Evolutionary conservation across 2,888 invertebrate species (phyloP).

Genomic region (Dryobotodes eremita): DNA sequence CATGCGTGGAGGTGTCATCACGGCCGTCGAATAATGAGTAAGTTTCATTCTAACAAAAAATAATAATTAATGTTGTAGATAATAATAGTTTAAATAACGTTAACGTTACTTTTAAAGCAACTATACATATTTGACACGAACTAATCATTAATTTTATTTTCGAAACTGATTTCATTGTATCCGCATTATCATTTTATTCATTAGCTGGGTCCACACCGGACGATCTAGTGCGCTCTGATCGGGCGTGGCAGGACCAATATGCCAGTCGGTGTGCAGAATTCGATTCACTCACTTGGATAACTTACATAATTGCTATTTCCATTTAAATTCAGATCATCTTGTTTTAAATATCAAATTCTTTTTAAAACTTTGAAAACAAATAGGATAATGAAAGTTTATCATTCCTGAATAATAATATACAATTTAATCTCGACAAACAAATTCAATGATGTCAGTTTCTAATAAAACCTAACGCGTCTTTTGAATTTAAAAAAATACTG

Average conservation of each 20-base stretch:
- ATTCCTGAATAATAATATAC: constrained; percentile 45
- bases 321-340: background rate
- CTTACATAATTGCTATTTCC: background rate
- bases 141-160: constrained; percentile 58
- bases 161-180: constrained; percentile 68
- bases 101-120: constrained; percentile 33
- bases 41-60: constrained; percentile 63
- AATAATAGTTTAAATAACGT: constrained; percentile 10
- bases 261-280: too few relatives aligned
- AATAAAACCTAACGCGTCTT: constrained; percentile 37
- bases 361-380: background rate
- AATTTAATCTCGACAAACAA: background rate
- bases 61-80: constrained; percentile 30
- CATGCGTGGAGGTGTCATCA: constrained; percentile 75
- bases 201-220: background rate
- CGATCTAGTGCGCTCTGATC: too few relatives aligned
- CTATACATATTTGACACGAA: constrained; percentile 46
- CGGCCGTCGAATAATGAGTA: constrained; percentile 82
- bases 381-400: constrained; percentile 24
- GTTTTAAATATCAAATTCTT: background rate
- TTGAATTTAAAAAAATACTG: constrained; percentile 17
- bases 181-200: background rate
- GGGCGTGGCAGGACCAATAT: too few relatives aligned
- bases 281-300: background rate
- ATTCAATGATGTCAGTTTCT: constrained; percentile 64